Percentiles rank a stretch among this genome's conserved stretches.
Conservation (phyloP, 2,797 vertebrate species). For the Pogoniulus pusillus region DNA sequence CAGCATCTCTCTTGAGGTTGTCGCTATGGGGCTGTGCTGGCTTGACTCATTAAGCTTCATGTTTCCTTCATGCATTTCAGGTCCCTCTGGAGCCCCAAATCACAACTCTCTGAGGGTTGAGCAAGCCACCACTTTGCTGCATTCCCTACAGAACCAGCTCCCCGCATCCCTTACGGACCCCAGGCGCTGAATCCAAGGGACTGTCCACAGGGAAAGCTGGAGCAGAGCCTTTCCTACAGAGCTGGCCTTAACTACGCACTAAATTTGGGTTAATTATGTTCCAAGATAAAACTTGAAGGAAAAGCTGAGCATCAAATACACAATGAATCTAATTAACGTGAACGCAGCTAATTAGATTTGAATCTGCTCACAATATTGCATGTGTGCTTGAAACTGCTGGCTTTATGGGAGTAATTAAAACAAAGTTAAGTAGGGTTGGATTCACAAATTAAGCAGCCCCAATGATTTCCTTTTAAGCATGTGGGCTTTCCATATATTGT, state of each 20-base stretch:
- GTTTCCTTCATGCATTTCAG: not conserved
- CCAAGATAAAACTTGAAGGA: constrained; percentile 53
- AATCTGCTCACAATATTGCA: constrained; percentile 37
- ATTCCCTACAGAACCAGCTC: not conserved
- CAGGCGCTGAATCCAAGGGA: not conserved
- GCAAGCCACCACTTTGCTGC: not conserved
- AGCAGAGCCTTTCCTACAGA: not conserved
- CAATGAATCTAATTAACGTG: constrained; percentile 61
- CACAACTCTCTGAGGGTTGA: not conserved
- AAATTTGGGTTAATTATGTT: constrained; percentile 59
- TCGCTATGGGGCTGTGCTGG: not conserved
- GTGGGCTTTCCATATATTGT: not conserved
- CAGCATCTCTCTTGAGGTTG: not conserved
- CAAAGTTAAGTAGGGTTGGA: constrained; percentile 48
- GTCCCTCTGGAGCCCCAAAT: not conserved
- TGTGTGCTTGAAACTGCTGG: not conserved
- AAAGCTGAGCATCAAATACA: constrained; percentile 50
- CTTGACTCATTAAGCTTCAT: not conserved
- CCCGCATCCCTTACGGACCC: accelerated
- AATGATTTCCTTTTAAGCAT: constrained; percentile 1
- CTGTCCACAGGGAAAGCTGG: not conserved
- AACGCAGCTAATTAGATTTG: constrained; percentile 61
- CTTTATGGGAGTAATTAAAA: constrained; percentile 62
- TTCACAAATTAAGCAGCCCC: constrained; percentile 33
- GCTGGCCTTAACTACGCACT: constrained; percentile 8